Evolutionary conservation across 2,113 vertebrate genomes (phyloP).

Genomic region (Oophaga pumilio): DNA sequence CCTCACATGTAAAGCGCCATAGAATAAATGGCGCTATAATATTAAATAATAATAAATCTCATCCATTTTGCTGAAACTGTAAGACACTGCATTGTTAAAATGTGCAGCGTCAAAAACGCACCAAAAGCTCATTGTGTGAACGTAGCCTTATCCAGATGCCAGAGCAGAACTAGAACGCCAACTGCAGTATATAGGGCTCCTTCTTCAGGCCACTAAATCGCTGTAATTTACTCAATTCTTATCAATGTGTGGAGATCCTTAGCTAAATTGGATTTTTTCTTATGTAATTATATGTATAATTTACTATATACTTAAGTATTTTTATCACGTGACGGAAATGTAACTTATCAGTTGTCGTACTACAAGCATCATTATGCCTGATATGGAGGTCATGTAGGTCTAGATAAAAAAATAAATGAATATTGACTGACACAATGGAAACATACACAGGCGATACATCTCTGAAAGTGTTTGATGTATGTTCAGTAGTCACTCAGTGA

Average conservation of each 20-base stretch:
- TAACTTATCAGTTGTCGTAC: neutral
- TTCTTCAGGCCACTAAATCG: neutral
- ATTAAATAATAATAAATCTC: too few relatives aligned
- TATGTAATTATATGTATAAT: neutral
- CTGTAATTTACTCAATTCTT: neutral
- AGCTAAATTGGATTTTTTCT: neutral
- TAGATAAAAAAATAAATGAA: neutral
- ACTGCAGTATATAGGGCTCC: neutral
- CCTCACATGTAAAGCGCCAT: too few relatives aligned
- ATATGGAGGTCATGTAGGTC: neutral
- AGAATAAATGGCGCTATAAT: too few relatives aligned
- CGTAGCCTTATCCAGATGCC: too few relatives aligned
- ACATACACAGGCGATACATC: neutral
- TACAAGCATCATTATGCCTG: neutral
- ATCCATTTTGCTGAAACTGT: too few relatives aligned
- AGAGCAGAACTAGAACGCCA: neutral
- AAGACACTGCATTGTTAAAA: too few relatives aligned
- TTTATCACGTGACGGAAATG: neutral
- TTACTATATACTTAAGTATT: neutral
- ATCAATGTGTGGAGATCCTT: too few relatives aligned
- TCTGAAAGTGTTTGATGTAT: slow-evolving; percentile 2
- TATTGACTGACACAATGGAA: neutral
- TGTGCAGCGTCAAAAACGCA: too few relatives aligned
- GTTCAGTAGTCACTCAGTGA: neutral
- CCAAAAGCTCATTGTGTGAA: too few relatives aligned